Conservation (phyloP, 2,888 invertebrate species). For the Petrophora chlorosata region DNA sequence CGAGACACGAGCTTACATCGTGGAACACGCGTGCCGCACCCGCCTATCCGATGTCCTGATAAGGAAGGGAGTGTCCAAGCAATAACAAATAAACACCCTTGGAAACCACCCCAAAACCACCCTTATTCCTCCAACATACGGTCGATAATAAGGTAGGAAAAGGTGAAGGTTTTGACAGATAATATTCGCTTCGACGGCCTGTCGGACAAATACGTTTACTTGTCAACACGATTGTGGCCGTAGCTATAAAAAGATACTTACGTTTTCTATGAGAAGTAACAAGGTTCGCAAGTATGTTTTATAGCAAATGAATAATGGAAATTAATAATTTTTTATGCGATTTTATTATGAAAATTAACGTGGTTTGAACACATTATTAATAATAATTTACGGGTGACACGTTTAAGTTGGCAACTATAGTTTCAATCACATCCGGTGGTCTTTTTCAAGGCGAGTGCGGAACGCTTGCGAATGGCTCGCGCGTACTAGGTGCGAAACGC, state of each 20-base stretch:
- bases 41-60: constrained; percentile 48
- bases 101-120: constrained; percentile 11
- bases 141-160: background rate
- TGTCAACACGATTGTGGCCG: constrained; percentile 41
- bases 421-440: too few species aligned
- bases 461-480: too few species aligned
- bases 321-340: too few species aligned
- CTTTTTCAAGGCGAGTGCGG: too few species aligned
- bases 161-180: background rate
- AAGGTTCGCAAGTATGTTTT: too few species aligned
- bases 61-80: constrained; percentile 49
- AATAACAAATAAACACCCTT: constrained; percentile 34
- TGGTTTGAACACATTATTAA: too few species aligned
- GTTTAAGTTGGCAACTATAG: too few species aligned
- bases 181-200: constrained; percentile 24
- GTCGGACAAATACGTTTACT: constrained; percentile 33
- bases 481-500: too few species aligned
- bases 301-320: too few species aligned
- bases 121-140: constrained; percentile 16
- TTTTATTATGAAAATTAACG: too few species aligned
- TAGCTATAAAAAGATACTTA: background rate
- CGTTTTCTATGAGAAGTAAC: background rate
- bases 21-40: constrained; percentile 36
- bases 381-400: too few species aligned
- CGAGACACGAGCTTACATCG: constrained; percentile 37